Conservation (phyloP, 1,140 invertebrate species). For the Planococcus citri region DNA sequence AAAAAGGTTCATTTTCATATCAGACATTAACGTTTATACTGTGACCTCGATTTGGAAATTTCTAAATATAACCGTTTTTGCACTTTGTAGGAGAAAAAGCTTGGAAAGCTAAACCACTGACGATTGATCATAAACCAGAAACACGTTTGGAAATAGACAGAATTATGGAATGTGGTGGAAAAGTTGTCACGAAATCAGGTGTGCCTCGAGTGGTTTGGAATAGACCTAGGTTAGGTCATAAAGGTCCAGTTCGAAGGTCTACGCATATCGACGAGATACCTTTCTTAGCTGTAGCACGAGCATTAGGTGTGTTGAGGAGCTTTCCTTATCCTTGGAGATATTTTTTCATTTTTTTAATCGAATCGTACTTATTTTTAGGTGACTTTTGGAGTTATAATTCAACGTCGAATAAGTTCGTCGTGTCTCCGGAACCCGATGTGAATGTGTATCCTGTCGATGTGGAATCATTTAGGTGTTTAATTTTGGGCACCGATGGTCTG, state of each 20-base stretch:
- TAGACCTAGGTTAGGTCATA: slow-evolving; percentile 62
- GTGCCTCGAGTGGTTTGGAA: slow-evolving; percentile 96
- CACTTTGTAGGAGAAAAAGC: slow-evolving; percentile 40
- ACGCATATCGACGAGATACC: slow-evolving; percentile 89
- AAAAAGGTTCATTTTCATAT: slow-evolving; percentile 35
- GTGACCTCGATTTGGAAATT: background rate
- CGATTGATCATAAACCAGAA: slow-evolving; percentile 91
- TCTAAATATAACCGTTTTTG: background rate
- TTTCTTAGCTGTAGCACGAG: slow-evolving; percentile 88
- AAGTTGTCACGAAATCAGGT: slow-evolving; percentile 78
- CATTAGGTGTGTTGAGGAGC: slow-evolving; percentile 56
- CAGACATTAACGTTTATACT: background rate
- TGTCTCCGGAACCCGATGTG: slow-evolving; percentile 95
- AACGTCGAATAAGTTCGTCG: slow-evolving; percentile 75
- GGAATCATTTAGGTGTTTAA: slow-evolving; percentile 64
- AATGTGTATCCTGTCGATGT: slow-evolving; percentile 74
- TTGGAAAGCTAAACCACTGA: slow-evolving; percentile 68
- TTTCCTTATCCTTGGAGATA: background rate
- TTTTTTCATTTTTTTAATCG: background rate
- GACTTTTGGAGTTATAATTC: slow-evolving; percentile 97
- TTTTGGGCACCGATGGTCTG: slow-evolving; percentile 90
- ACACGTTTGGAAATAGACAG: slow-evolving; percentile 67
- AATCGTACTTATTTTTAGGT: slow-evolving; percentile 38
- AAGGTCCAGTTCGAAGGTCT: slow-evolving; percentile 66
- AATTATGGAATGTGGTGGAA: slow-evolving; percentile 77